phyloP scores from a whole-genome alignment of 2,888 invertebrate species.

The Perizoma flavofasciatum region DNA sequence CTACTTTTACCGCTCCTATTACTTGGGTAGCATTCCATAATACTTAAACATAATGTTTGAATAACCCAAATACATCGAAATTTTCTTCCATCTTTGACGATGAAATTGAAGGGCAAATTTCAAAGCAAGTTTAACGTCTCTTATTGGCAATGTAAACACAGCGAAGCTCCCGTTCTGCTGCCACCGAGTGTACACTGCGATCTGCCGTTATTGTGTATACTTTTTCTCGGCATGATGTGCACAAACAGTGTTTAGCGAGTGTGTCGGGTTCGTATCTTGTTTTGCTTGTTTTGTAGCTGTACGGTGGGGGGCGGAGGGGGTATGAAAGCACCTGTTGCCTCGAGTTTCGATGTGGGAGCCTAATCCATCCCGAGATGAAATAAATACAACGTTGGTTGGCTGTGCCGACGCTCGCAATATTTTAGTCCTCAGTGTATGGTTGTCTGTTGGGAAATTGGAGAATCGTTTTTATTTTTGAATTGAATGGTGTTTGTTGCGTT shows the following conservation, averaged over 20 bases:
- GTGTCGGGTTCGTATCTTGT: constrained; percentile 62
- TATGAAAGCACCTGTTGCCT: constrained; percentile 72
- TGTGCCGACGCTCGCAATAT: constrained; percentile 50
- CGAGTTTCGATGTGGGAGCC: constrained; percentile 62
- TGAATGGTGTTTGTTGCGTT: constrained; percentile 20
- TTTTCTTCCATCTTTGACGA: constrained; percentile 6
- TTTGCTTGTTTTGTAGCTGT: constrained; percentile 62
- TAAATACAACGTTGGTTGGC: constrained; percentile 72
- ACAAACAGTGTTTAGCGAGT: constrained; percentile 64
- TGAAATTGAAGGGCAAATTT: constrained; percentile 22
- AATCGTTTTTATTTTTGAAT: constrained; percentile 33
- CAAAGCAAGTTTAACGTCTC: constrained; percentile 19
- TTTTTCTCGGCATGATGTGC: constrained; percentile 59
- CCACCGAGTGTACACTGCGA: constrained; percentile 18
- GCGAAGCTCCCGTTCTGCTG: constrained; percentile 11
- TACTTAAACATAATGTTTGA: no score
- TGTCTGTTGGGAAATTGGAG: constrained; percentile 40
- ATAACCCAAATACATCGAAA: background rate
- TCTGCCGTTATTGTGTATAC: constrained; percentile 46
- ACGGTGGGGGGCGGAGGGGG: constrained; percentile 30
- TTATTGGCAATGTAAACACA: constrained; percentile 30
- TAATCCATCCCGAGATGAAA: constrained; percentile 76
- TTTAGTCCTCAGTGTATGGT: constrained; percentile 47
- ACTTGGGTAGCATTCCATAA: no score
- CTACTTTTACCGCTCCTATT: no score